phyloP scores from a whole-genome alignment of 2,113 vertebrate genomes.

The Rutilus rutilus region DNA sequence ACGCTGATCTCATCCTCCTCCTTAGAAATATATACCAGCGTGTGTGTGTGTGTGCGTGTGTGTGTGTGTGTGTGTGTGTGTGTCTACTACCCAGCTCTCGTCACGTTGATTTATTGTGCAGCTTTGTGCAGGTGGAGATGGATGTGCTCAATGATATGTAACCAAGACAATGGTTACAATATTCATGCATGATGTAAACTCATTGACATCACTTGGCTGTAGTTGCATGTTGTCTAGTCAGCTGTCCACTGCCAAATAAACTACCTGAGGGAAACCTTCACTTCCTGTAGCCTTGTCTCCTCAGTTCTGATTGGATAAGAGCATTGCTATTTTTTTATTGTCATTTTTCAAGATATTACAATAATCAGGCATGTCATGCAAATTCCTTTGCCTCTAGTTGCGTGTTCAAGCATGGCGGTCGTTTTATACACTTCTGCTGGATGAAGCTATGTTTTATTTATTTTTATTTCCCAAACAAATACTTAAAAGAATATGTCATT shows the following conservation, averaged over 20 bases:
- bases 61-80: too few species aligned
- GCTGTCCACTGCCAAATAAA: too few species aligned
- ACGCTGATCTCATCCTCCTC: neutral
- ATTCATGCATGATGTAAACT: conserved; percentile 3
- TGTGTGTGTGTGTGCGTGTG: too few species aligned
- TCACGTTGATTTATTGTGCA: neutral
- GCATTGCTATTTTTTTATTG: neutral
- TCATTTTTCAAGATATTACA: neutral
- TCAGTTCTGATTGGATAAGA: neutral
- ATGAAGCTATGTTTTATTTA: too few species aligned
- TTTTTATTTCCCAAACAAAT: too few species aligned
- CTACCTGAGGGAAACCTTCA: neutral
- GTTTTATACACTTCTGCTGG: too few species aligned
- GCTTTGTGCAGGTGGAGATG: neutral
- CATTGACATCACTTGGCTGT: neutral
- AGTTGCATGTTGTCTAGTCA: neutral
- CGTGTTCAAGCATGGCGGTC: too few species aligned
- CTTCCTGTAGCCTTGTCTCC: neutral
- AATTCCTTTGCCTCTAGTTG: neutral
- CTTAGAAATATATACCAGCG: too few species aligned
- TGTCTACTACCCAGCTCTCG: neutral
- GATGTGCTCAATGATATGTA: conserved; percentile 16
- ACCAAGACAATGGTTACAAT: neutral
- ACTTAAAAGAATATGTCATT: too few species aligned
- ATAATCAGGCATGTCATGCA: neutral